phyloP scores from a whole-genome alignment of 2,113 vertebrate genomes.

The Cryptotis parvus region DNA sequence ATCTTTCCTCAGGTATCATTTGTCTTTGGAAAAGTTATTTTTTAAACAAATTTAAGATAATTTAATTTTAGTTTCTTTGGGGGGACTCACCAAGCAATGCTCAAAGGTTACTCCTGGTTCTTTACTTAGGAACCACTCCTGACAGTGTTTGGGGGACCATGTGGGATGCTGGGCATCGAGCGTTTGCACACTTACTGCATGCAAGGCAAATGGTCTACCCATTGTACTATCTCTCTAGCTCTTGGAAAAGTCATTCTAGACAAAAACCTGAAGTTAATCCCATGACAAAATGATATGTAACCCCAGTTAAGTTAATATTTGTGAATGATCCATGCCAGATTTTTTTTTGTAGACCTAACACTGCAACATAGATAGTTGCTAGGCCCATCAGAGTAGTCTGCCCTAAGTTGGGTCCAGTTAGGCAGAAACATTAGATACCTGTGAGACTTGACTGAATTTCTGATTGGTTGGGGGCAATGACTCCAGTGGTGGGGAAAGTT shows the following conservation, averaged over 20 bases:
- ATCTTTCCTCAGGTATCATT: too few relatives aligned
- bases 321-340: constrained; percentile 21
- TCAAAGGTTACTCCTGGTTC: too few relatives aligned
- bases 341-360: constrained; percentile 2
- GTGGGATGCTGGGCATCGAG: too few relatives aligned
- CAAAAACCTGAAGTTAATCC: constrained; percentile 26
- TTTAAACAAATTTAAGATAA: not conserved
- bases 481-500: not conserved
- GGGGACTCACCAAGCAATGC: too few relatives aligned
- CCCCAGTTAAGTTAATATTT: constrained; percentile 31
- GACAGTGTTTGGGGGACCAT: too few relatives aligned
- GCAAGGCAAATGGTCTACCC: too few relatives aligned
- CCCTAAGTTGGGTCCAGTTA: not conserved
- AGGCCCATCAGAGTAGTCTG: not conserved
- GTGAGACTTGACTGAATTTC: not conserved
- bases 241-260: constrained; percentile 39
- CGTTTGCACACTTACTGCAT: too few relatives aligned
- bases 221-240: too few relatives aligned
- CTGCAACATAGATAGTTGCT: not conserved
- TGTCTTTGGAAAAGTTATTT: constrained; percentile 41
- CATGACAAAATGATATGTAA: constrained; percentile 23
- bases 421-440: not conserved
- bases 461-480: not conserved
- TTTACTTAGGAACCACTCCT: too few relatives aligned
- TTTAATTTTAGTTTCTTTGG: too few relatives aligned